Conservation (phyloP, 2,797 vertebrate genomes). For the Scolopax rusticola region DNA sequence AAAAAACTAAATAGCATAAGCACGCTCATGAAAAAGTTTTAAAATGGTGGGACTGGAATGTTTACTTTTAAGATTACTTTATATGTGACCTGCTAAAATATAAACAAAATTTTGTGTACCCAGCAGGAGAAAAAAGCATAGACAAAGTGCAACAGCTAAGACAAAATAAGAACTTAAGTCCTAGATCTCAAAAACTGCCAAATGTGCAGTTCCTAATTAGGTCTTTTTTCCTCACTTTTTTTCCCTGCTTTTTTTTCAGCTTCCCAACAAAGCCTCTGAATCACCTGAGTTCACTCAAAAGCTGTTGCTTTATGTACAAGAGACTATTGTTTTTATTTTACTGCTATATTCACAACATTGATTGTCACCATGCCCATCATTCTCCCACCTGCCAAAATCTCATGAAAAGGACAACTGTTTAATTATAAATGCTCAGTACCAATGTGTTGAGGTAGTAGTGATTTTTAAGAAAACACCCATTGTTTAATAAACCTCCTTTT, state of each 20-base stretch:
- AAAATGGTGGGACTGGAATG: background rate
- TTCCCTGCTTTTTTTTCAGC: background rate
- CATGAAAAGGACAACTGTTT: background rate
- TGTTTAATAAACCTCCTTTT: background rate
- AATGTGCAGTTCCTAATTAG: background rate
- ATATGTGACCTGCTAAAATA: background rate
- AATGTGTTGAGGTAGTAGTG: background rate
- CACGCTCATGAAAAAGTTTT: background rate
- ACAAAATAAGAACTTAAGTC: background rate
- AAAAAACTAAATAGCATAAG: background rate
- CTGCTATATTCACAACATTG: background rate
- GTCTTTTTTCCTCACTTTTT: fast-evolving
- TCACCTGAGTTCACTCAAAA: background rate
- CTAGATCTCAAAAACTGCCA: background rate
- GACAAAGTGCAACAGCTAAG: background rate
- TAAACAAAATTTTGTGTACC: background rate
- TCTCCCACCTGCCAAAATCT: background rate
- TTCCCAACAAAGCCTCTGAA: background rate
- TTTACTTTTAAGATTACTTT: background rate
- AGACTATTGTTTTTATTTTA: background rate
- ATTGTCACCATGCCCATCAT: background rate
- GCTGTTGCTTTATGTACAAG: background rate
- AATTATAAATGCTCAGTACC: background rate
- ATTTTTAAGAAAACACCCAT: background rate
- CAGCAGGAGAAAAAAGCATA: background rate